A percentile compares a stretch with the other conserved stretches of the same genome.
Conservation (phyloP, 2,113 vertebrate species). For the Apteryx mantelli region DNA sequence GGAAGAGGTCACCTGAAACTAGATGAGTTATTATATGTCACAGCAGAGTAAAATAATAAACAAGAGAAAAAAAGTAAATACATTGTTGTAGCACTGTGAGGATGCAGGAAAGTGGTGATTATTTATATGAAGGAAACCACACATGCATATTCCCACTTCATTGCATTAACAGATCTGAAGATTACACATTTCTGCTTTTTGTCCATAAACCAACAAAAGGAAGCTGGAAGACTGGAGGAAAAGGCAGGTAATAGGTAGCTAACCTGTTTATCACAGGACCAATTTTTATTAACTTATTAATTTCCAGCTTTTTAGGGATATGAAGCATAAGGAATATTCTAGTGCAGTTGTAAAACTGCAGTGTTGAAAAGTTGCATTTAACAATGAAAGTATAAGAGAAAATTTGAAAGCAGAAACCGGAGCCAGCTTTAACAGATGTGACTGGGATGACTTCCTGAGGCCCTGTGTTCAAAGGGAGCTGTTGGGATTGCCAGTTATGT, state of each 20-base stretch:
- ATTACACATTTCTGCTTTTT: not conserved
- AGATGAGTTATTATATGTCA: not conserved
- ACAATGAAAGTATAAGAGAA: not conserved
- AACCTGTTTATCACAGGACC: not conserved
- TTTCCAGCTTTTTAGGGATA: not conserved
- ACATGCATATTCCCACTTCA: not conserved
- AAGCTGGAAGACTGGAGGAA: not conserved
- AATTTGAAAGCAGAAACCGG: not conserved
- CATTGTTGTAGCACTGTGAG: not conserved
- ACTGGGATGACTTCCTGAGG: not conserved
- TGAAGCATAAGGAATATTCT: not conserved
- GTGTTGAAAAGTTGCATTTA: not conserved
- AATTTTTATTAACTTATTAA: not conserved
- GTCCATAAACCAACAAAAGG: not conserved
- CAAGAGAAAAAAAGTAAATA: not conserved
- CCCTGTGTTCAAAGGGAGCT: not conserved
- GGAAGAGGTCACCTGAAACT: not conserved
- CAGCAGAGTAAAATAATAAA: not conserved
- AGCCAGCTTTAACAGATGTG: not conserved
- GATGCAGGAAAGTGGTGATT: not conserved
- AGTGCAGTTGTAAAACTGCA: not conserved
- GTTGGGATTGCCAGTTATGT: not conserved
- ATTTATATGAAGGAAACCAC: not conserved
- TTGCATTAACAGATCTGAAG: not conserved
- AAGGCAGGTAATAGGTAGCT: not conserved